These are phyloP conservation scores for Hecatera dysodea DNA, from an alignment of 2,888 invertebrate genomes.

Conservation along the genomic window DNA sequence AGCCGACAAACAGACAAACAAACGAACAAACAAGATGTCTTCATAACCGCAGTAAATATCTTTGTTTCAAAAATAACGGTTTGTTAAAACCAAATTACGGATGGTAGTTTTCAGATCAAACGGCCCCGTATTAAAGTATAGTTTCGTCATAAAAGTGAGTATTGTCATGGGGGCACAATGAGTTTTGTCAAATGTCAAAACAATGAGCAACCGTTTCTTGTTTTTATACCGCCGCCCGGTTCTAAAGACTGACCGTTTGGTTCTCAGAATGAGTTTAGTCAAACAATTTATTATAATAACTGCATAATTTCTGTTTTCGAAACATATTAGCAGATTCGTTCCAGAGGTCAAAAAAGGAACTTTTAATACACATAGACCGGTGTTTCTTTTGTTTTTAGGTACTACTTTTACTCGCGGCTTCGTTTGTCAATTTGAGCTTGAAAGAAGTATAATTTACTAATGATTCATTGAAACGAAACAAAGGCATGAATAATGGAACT, in stretches of 20 bases:
- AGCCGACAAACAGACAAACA: constrained; percentile 66
- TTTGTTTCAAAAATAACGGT: constrained; percentile 70
- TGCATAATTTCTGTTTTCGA: constrained; percentile 56
- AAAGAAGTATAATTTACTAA: constrained; percentile 16
- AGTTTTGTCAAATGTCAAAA: constrained; percentile 56
- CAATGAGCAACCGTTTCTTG: constrained; percentile 59
- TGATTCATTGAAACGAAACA: constrained; percentile 30
- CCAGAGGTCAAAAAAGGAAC: constrained; percentile 50
- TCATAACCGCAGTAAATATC: constrained; percentile 79
- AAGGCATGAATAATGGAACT: neutral
- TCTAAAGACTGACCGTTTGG: constrained; percentile 38
- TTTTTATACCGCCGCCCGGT: constrained; percentile 39
- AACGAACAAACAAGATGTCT: constrained; percentile 64
- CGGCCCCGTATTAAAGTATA: constrained; percentile 17
- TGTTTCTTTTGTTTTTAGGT: constrained; percentile 21
- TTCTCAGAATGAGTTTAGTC: constrained; percentile 51
- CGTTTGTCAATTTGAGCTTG: constrained; percentile 34
- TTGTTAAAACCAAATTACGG: constrained; percentile 35
- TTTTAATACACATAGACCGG: constrained; percentile 14
- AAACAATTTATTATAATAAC: constrained; percentile 47
- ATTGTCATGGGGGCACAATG: constrained; percentile 38
- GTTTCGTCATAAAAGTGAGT: constrained; percentile 27
- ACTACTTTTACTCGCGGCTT: constrained; percentile 20
- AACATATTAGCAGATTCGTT: constrained; percentile 60
- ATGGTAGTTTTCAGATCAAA: constrained; percentile 12